Evolutionary conservation across 1,140 invertebrate species (phyloP), one percentile per base, ranked within the genome.

Genomic region (Hycleus phaleratus): DNA sequence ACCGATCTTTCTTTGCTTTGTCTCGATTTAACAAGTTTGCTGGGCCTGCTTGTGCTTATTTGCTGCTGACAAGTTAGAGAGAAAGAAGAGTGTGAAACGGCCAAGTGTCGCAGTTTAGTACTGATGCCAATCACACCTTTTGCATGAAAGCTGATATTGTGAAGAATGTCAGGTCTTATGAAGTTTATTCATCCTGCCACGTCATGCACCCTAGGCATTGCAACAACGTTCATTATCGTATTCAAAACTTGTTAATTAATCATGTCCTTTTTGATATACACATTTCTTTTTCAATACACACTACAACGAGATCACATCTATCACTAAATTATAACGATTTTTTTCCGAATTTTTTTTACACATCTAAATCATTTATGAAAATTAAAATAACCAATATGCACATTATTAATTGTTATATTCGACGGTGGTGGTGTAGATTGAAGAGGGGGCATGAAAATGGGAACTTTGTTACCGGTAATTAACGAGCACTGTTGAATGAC

Each of bases 401-500:
- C 51, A 45, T 45, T 53, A 38, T 53, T 53, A 53, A 53, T 53
- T 53, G 51, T 53, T 53, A 45, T 53, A 42, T 53, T 53, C 38
- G 7, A 7, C 3, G 3, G 32, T 32, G 32, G 4, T 5, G 3
- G 32, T 32, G 4, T 5, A 32, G 7, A 45, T 32, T 44, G 42
- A 45, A 45, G 42, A 53, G 45, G 42, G 42, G 51, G 51, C 38
- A 40, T 53, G 6, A 32, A 32, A 7, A 32, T 4, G 4, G 32
- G 51, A 42, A 32, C 51, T 45, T 42, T 53, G 51, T 53, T 53
- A 53, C 51, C 51, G 51, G 51, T 53, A 53, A 53, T 53, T 53
- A 53, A 53, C 51, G 51, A 53, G 26, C 51, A 53, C 51, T 53
- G 44, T 53, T 53, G 51, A 53, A 53, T 53, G 51, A 53, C 51